Evolutionary conservation across 1,140 invertebrate genomes (phyloP).

Genomic region (silkworm (Bombyx mori)): DNA sequence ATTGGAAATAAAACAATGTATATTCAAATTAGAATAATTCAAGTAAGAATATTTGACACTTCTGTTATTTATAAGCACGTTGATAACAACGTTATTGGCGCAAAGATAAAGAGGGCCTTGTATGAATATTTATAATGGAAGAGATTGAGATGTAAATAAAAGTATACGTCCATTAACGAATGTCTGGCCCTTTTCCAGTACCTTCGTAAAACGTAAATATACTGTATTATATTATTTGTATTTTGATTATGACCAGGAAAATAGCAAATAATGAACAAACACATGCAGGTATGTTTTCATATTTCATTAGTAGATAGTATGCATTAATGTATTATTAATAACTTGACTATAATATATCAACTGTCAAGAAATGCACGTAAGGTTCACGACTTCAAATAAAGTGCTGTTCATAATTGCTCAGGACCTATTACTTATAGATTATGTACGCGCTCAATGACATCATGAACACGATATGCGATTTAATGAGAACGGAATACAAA

Average conservation of each 20-base stretch:
- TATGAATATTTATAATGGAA: slow-evolving; percentile 58
- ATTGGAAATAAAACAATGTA: too few species aligned
- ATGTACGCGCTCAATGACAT: slow-evolving; percentile 24
- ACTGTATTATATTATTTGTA: slow-evolving; percentile 30
- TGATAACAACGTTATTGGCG: slow-evolving; percentile 40
- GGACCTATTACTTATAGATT: slow-evolving; percentile 12
- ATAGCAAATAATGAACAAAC: slow-evolving; percentile 17
- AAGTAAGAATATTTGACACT: slow-evolving; percentile 4
- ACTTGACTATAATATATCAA: slow-evolving; percentile 6
- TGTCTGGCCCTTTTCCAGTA: slow-evolving; percentile 8
- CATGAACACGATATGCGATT: slow-evolving; percentile 20
- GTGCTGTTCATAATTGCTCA: slow-evolving; percentile 11
- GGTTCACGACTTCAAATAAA: slow-evolving; percentile 10
- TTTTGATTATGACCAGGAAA: slow-evolving; percentile 18
- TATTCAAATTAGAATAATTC: slow-evolving; percentile 1
- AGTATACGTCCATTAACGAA: slow-evolving; percentile 51
- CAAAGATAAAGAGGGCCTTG: slow-evolving; percentile 40
- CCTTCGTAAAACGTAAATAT: slow-evolving; percentile 33
- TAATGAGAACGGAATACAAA: slow-evolving; percentile 39
- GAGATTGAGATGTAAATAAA: slow-evolving; percentile 64
- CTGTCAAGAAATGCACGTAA: slow-evolving; percentile 5
- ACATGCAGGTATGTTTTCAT: neutral
- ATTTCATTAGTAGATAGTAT: neutral
- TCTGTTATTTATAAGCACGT: slow-evolving; percentile 12
- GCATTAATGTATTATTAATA: slow-evolving; percentile 3